A percentile compares a stretch with the other conserved stretches of the same genome.
Conservation (phyloP, 2,113 vertebrate species). For the Bungarus multicinctus region DNA sequence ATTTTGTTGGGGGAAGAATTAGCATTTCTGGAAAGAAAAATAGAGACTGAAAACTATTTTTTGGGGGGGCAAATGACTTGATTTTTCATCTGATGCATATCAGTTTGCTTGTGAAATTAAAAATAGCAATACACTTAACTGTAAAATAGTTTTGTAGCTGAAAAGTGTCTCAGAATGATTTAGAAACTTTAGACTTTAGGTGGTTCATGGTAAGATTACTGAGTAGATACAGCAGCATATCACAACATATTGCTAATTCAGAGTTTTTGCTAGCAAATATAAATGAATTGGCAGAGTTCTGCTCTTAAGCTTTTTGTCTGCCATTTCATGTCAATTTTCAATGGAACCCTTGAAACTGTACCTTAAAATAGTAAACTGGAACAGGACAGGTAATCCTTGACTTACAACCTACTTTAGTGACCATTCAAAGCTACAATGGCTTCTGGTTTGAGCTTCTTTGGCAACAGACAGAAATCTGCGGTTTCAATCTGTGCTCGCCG, state of each 20-base stretch:
- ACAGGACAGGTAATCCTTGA: background rate
- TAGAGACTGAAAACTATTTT: background rate
- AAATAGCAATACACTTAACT: background rate
- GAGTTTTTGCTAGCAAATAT: background rate
- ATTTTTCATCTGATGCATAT: background rate
- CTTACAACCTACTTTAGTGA: background rate
- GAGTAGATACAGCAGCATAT: background rate
- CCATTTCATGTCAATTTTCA: background rate
- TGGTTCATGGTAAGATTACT: background rate
- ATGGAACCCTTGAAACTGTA: background rate
- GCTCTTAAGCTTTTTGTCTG: background rate
- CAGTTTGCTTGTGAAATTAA: background rate
- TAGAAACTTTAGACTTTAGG: background rate
- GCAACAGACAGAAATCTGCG: too few relatives aligned
- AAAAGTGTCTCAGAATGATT: background rate
- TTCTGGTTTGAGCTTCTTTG: too few relatives aligned
- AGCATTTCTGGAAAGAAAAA: background rate
- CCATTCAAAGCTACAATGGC: background rate
- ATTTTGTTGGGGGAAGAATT: background rate
- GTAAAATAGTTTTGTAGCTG: background rate
- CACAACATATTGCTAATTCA: background rate
- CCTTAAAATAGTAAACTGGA: background rate
- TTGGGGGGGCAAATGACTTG: background rate
- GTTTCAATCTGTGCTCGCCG: too few relatives aligned
- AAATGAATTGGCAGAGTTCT: background rate